Conservation (phyloP, 2,797 vertebrate species). For the Fringilla coelebs region DNA sequence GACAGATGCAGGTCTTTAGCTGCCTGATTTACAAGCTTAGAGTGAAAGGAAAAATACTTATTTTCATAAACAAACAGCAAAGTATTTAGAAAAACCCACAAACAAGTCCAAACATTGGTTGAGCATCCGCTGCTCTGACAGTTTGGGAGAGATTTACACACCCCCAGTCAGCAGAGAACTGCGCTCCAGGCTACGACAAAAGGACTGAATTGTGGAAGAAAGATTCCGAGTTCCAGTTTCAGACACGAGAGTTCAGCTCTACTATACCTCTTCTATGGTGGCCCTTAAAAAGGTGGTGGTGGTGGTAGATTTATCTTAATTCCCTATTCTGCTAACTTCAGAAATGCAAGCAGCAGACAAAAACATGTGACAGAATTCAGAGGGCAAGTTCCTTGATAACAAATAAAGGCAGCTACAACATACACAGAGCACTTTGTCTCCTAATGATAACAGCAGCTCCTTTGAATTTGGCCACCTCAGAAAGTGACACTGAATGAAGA, state of each 20-base stretch:
- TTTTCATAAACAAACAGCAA: background rate
- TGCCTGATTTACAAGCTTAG: background rate
- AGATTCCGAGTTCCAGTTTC: background rate
- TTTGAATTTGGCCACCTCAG: background rate
- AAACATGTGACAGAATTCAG: background rate
- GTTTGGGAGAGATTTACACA: background rate
- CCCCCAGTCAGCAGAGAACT: background rate
- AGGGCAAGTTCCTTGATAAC: background rate
- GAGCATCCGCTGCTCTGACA: background rate
- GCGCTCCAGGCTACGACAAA: background rate
- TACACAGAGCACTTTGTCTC: background rate
- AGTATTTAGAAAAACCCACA: background rate
- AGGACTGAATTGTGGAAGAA: background rate
- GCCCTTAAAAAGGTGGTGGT: background rate
- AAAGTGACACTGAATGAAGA: background rate
- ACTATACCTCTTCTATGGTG: background rate
- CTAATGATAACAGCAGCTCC: background rate
- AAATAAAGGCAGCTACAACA: background rate
- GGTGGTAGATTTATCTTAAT: background rate
- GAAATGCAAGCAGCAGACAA: background rate
- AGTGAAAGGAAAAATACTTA: background rate
- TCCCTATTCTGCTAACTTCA: background rate
- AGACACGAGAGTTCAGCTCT: background rate
- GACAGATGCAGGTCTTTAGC: background rate
- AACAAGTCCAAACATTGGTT: background rate